Conservation (phyloP, 2,113 vertebrate genomes). For the Vulpes ferrilata region DNA sequence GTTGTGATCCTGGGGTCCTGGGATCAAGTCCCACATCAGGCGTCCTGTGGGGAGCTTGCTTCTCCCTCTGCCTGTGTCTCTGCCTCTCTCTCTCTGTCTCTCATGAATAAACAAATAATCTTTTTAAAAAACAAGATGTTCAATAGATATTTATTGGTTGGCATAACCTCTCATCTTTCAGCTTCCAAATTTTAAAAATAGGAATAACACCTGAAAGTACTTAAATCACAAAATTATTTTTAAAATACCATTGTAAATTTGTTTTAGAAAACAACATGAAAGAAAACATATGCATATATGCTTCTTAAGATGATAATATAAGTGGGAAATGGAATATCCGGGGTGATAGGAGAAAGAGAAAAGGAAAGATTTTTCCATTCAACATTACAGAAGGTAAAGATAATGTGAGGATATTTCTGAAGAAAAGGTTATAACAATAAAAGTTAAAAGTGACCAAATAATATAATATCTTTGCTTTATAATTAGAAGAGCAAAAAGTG, state of each 20-base stretch:
- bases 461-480: background rate
- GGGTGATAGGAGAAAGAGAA: background rate
- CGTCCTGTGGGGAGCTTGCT: too few relatives aligned
- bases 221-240: background rate
- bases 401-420: background rate
- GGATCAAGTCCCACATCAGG: too few relatives aligned
- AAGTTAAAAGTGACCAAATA: background rate
- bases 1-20: too few relatives aligned
- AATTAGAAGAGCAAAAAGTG: constrained; percentile 2
- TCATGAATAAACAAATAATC: too few relatives aligned
- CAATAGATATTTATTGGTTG: background rate
- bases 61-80: too few relatives aligned
- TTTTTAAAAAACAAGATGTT: background rate
- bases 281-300: background rate
- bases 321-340: background rate
- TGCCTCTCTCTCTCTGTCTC: too few relatives aligned
- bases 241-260: background rate
- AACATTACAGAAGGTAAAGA: background rate
- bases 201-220: background rate
- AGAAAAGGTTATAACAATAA: background rate
- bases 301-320: background rate
- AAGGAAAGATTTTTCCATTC: background rate
- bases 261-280: background rate
- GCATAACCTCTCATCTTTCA: background rate
- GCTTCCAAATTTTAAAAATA: constrained; percentile 50